Conservation (phyloP, 2,888 invertebrate genomes). For the Morinoia aosen region DNA sequence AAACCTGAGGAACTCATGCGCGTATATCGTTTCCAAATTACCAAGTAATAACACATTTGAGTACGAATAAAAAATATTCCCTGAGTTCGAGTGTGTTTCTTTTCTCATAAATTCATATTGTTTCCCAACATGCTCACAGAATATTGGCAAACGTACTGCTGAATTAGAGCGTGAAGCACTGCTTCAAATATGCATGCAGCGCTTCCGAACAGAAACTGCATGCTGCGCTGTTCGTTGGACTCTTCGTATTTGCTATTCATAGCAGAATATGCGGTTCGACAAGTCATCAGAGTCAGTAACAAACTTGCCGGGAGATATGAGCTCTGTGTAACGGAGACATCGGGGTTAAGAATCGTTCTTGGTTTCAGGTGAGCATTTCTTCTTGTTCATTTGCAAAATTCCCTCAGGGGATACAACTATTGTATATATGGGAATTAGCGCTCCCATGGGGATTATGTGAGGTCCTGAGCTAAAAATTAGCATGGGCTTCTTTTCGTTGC, state of each 20-base stretch:
- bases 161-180: background rate
- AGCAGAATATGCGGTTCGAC: background rate
- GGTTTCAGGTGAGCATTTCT: background rate
- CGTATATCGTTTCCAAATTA: too few relatives aligned
- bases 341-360: background rate
- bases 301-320: background rate
- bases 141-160: background rate
- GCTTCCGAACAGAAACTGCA: background rate
- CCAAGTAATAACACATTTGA: too few relatives aligned
- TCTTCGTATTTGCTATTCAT: conserved; percentile 12
- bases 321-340: background rate
- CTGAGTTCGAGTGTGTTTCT: background rate
- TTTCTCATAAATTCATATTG: background rate
- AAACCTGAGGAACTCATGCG: too few relatives aligned
- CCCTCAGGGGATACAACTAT: too few relatives aligned
- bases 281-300: background rate
- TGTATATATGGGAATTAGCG: too few relatives aligned
- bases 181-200: background rate
- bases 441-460: too few relatives aligned
- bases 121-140: background rate
- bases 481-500: too few relatives aligned
- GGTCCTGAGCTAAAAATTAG: too few relatives aligned
- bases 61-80: too few relatives aligned
- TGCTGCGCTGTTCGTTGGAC: background rate
- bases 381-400: background rate